A percentile compares a stretch with the other conserved stretches of the same genome.
Evolutionary conservation across 2,113 vertebrate genomes (phyloP).

Genomic region (Hyperopisus bebe): DNA sequence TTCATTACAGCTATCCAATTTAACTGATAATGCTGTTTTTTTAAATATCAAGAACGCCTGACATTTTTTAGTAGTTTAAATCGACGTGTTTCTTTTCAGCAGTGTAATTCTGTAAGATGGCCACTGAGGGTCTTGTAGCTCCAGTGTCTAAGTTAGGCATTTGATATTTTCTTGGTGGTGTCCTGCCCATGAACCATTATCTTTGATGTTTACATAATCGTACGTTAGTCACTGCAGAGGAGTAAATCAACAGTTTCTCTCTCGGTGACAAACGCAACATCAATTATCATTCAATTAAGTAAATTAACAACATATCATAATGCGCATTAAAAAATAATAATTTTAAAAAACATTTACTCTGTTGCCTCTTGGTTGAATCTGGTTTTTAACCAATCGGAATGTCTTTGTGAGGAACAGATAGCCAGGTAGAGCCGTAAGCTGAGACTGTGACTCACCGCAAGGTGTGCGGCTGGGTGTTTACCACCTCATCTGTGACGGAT

Average conservation of each 20-base stretch:
- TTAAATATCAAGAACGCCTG: background rate
- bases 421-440: constrained; percentile 30
- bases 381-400: background rate
- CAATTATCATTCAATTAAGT: background rate
- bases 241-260: background rate
- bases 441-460: constrained; percentile 48
- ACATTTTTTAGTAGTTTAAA: background rate
- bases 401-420: background rate
- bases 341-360: background rate
- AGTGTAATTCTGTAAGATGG: background rate
- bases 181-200: background rate
- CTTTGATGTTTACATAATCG: background rate
- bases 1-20: background rate
- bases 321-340: background rate
- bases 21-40: background rate
- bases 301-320: background rate
- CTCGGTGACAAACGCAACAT: background rate
- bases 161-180: background rate
- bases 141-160: background rate
- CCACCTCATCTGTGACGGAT: constrained; percentile 25
- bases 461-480: constrained; percentile 45
- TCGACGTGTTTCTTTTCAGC: background rate
- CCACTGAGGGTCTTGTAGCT: background rate
- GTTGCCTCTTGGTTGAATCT: background rate
- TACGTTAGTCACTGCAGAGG: background rate